phyloP scores from a whole-genome alignment of 2,113 vertebrate genomes.

The Leptosomus discolor region DNA sequence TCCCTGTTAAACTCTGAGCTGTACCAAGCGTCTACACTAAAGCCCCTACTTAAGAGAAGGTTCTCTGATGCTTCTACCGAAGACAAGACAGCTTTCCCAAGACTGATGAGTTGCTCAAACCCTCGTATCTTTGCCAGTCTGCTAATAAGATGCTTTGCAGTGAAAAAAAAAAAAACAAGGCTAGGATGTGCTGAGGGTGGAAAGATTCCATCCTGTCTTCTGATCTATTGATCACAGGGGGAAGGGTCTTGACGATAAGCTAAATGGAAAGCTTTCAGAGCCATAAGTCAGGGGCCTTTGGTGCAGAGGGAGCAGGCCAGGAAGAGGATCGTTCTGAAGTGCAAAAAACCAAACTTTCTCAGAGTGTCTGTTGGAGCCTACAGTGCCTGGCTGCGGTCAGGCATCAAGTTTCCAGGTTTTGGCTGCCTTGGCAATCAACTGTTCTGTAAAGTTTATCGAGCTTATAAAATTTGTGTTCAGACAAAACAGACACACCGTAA shows the following conservation, averaged over 20 bases:
- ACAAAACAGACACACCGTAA: neutral
- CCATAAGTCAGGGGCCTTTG: neutral
- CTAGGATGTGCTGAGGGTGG: neutral
- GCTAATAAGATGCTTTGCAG: neutral
- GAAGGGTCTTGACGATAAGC: neutral
- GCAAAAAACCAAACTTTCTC: neutral
- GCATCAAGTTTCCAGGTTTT: neutral
- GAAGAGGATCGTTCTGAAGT: neutral
- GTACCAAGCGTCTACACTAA: neutral
- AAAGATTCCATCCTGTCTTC: neutral
- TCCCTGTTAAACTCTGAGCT: neutral
- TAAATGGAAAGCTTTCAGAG: neutral
- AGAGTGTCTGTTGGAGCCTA: neutral
- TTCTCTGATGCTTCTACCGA: neutral
- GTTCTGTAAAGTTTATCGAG: conserved; percentile 19
- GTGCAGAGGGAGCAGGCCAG: neutral
- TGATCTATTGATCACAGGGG: neutral
- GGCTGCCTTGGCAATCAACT: neutral
- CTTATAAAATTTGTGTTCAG: conserved; percentile 22
- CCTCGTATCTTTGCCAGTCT: neutral
- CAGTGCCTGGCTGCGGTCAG: neutral
- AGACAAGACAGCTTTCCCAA: neutral
- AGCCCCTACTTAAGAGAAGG: neutral
- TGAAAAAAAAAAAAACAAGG: neutral
- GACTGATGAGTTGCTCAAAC: neutral